Evolutionary conservation across 2,113 vertebrate species (phyloP).

Genomic region (Gopherus flavomarginatus): DNA sequence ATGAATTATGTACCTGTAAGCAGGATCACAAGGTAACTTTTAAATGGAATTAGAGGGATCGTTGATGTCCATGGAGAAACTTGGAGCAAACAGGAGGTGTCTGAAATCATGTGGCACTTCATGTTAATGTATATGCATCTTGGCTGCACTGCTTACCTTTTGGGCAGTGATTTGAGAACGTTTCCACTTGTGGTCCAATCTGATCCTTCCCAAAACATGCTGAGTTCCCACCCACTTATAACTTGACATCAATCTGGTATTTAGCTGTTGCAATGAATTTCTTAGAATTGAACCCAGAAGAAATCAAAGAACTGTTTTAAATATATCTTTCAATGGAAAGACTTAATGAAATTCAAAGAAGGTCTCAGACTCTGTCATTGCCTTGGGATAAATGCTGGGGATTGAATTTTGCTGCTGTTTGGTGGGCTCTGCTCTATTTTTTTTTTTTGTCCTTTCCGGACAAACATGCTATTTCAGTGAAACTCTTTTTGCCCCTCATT

Average conservation of each 20-base stretch:
- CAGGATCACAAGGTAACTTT: accelerated
- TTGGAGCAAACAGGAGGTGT: background rate
- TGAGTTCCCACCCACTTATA: background rate
- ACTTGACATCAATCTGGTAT: background rate
- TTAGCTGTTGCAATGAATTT: background rate
- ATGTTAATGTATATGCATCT: accelerated
- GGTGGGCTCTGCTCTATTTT: accelerated
- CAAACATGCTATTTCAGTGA: accelerated
- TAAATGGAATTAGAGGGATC: accelerated
- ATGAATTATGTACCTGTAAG: background rate
- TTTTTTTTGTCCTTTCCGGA: background rate
- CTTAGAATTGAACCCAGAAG: background rate
- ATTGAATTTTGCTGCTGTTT: background rate
- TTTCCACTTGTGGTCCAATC: background rate
- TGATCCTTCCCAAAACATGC: background rate
- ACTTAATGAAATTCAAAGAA: background rate
- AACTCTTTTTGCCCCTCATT: background rate
- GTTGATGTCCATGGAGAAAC: accelerated
- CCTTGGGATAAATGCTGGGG: accelerated
- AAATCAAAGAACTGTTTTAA: background rate
- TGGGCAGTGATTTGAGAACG: background rate
- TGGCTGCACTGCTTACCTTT: background rate
- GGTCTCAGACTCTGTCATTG: background rate
- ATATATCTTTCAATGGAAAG: background rate
- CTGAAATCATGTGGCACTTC: accelerated